Evolutionary conservation across 1,140 invertebrate genomes (phyloP), one percentile per base, ranked within the genome.

Genomic region (Zaprionus tsacasi): DNA sequence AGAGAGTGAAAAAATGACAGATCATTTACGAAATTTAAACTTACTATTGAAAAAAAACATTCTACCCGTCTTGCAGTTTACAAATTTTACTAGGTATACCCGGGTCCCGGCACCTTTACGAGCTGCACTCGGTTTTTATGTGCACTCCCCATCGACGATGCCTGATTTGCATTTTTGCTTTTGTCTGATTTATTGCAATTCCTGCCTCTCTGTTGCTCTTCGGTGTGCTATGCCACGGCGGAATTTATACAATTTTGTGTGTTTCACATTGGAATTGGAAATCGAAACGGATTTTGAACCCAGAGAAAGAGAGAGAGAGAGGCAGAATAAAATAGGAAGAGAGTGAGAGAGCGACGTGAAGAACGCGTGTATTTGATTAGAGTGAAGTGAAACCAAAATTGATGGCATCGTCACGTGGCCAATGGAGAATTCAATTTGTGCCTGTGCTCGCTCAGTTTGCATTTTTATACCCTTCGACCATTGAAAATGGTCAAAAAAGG

Each of bases 121-220:
- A 82, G 68, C 65, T 70, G 52, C 68, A 59, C 36, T 30, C 58
- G 11, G 52, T 40, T 55, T 69, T 66, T 56, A 61, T 73, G 60
- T 65, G 38, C 48, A 15, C 59, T 6, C 40, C 54, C 38, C 56
- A 21, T 2, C 21, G 21, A 21, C 21, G 66, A 36, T 60, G 65
- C 8, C 66, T 64, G 81, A 82, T 82, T 82, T 79, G 73, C 81
- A 83, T 83, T 80, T 83, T 72, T 36, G 76, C 60, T 52, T 77
- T 79, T 77, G 82, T 83, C 68, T 78, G 65, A 82, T 83, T 82
- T 82, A 79, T 83, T 75, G 76, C 76, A 79, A 76, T 82, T 82
- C 64, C 66, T 70, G 60, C 76, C 40, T 30, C 27, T 30, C 3
- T 45, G 40, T n/a, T 45, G 40, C 64, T 38, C 25, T n/a, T n/a